Base-by-base conservation (phyloP, 1,140 invertebrate genomes). In the Drosophila prosaltans region DNA sequence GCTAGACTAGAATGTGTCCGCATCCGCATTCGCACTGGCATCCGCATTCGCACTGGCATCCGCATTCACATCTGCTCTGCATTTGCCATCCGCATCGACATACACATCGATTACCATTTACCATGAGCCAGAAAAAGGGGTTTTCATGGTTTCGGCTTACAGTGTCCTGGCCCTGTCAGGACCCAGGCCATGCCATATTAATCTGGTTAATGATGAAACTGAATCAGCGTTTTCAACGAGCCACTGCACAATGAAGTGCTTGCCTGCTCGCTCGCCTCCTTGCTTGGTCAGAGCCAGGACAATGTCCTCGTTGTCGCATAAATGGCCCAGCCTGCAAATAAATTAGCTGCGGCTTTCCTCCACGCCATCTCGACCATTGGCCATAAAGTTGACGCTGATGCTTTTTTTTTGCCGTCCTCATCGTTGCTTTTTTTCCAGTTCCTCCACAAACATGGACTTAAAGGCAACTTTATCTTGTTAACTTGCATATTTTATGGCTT, bases 161-260 rank as follows among this genome's bases (percentile, higher is more conserved):
- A 45, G 66, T 36, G 65, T 11, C 32, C 69, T 85, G 45, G 45
- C 24, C 21, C 45, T 51, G 81, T 78, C 80, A 74, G 54, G 48
- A 78, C 58, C 81, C 59, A 68, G 68, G 82, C 74, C 64, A 75
- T 69, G 75, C 77, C 72, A 80, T 91, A 91, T 91, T 90, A 91
- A 91, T 91, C 90, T 91, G 80, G 83, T 91, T 91, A 91, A 91
- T 91, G 90, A 91, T 91, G 90, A 91, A 91, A 90, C 90, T 91
- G 90, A 91, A 91, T 91, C 90, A 91, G 90, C 90, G 79, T 90
- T 91, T 91, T 88, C 80, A 91, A 78, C 90, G 90, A 91, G 69
- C 74, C 78, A 85, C 79, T 88, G 86, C 81, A 83, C 90, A 91
- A 81, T 77, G 74, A 79, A 80, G 78, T 79, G 76, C 60, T 74